Evolutionary conservation across 2,888 invertebrate species (phyloP).

Genomic region (Automeris io): DNA sequence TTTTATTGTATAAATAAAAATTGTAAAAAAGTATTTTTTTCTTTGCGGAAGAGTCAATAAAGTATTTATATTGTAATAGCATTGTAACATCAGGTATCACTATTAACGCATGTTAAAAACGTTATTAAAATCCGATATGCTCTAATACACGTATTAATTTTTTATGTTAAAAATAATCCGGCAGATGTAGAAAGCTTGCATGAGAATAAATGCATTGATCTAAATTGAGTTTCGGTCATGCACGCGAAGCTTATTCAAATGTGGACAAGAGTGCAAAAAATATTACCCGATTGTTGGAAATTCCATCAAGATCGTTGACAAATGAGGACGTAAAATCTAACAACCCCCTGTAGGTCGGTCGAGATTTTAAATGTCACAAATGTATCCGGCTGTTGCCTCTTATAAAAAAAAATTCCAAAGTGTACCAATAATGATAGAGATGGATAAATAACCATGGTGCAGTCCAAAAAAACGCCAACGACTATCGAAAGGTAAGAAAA

Average conservation of each 20-base stretch:
- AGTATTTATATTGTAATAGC: no score
- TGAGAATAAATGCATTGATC: neutral
- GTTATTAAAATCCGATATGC: neutral
- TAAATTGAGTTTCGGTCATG: neutral
- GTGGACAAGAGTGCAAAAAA: neutral
- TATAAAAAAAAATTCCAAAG: no score
- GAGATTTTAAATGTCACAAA: conserved; percentile 58
- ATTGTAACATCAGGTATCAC: neutral
- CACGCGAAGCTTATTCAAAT: neutral
- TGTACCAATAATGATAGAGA: no score
- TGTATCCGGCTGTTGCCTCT: conserved; percentile 35
- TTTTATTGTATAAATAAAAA: no score
- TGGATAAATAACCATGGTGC: no score
- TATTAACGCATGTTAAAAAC: neutral
- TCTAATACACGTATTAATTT: neutral
- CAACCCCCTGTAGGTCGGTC: conserved; percentile 36
- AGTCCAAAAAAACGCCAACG: no score
- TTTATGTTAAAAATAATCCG: neutral
- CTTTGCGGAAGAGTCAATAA: no score
- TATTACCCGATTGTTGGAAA: neutral
- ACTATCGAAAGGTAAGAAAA: no score
- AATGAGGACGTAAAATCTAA: conserved; percentile 25
- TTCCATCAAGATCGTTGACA: neutral
- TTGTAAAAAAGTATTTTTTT: no score
- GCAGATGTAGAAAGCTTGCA: neutral